These are phyloP conservation scores for Bostrychus sinensis DNA, from an alignment of 2,113 vertebrate genomes.

Conservation along the genomic window DNA sequence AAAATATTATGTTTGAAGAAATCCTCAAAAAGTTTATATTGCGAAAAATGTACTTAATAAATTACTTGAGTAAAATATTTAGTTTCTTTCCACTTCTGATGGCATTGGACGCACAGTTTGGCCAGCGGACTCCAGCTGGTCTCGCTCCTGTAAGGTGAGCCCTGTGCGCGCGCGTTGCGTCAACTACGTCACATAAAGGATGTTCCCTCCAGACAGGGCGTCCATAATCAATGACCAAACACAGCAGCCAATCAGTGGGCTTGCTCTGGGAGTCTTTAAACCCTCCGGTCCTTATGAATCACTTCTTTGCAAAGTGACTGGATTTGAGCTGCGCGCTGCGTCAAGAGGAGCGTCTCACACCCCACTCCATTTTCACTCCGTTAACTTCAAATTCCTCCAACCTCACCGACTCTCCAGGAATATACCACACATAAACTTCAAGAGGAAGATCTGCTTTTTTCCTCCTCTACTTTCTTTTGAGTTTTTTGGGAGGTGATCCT, in stretches of 20 bases:
- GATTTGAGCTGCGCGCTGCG: constrained; percentile 35
- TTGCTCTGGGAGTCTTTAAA: constrained; percentile 69
- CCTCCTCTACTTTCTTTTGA: not conserved
- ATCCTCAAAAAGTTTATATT: no score
- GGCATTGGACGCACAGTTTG: no score
- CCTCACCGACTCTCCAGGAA: not conserved
- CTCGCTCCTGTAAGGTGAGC: constrained; percentile 25
- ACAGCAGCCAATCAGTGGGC: constrained; percentile 69
- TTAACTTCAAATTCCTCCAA: not conserved
- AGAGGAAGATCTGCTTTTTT: not conserved
- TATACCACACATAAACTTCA: not conserved
- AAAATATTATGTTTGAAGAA: no score
- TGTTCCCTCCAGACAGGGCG: constrained; percentile 33
- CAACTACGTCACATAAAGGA: constrained; percentile 44
- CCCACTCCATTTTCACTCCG: not conserved
- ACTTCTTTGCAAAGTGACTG: constrained; percentile 33
- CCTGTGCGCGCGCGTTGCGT: constrained; percentile 11
- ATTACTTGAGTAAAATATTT: no score
- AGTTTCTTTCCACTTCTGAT: no score
- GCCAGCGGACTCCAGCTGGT: no score
- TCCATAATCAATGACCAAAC: constrained; percentile 62
- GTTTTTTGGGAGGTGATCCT: not conserved
- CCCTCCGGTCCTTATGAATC: constrained; percentile 52
- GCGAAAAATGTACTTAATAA: no score
- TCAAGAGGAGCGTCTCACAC: constrained; percentile 23